Base-by-base conservation (phyloP, 2,888 invertebrate genomes). In the Orchesella flavescens region DNA sequence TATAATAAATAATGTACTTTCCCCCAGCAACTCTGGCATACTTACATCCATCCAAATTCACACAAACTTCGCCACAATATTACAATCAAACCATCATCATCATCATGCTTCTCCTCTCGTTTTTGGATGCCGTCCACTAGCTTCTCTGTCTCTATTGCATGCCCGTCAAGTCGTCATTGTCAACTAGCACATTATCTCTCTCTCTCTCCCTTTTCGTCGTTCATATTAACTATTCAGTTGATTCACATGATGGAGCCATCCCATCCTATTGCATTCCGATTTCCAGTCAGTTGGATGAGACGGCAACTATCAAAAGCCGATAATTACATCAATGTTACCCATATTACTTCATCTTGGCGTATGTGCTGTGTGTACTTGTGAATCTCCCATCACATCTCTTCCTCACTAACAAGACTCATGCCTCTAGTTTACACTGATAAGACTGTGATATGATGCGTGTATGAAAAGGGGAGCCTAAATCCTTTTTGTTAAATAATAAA, bases 251-350 rank as follows among this genome's bases (percentile, higher is more conserved):
- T 66, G 46, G n/a, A n/a, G n/a, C 66, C 46, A 19, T 59, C 17
- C 66, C 17, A 23, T 66, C 43, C 66, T 3, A 21, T 10, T 3
- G 24, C 24, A 34, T 34, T 43, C 34, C 72, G 24, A 17, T 68
- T 72, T 72, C 72, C 46, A 72, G 24, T 55, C 72, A 17, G 72
- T 21, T 57, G 69, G 69, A 69, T 69, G 69, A 69, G 69, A 69
- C 69, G 46, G 69, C 69, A 53, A 44, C 43, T 73, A 80, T 81
- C 57, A 72, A 84, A 83, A 84, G 85, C 86, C 77, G 79, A 84
- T 84, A 86, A 86, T 84, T 86, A 83, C 82, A 77, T 85, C 61
- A 79, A 65, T 71, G 59, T 65, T 66, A 49, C 43, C 23, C 73
- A 24, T 63, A 24, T 24, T 24, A 61, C 34, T 61, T 61, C 61